These are phyloP conservation scores for Salvelinus fontinalis DNA, from an alignment of 2,113 vertebrate species.

Conservation along the genomic window DNA sequence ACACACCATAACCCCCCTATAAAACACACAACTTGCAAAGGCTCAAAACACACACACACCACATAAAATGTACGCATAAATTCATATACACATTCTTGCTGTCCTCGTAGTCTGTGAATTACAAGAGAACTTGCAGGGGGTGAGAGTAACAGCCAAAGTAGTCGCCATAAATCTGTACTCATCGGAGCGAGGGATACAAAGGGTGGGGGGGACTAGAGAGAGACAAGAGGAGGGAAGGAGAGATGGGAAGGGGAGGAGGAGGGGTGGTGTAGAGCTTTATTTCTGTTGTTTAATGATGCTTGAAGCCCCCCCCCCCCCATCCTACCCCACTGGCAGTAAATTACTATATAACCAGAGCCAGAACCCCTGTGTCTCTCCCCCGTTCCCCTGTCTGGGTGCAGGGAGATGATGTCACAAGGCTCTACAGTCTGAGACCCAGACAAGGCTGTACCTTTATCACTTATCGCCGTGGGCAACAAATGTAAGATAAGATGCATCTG, in stretches of 20 bases:
- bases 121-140: constrained; percentile 25
- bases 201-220: constrained; percentile 3
- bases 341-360: constrained; percentile 16
- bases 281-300: constrained; percentile 54
- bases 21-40: not conserved
- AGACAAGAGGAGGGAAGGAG: constrained; percentile 19
- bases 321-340: constrained; percentile 38
- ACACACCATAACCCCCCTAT: not conserved
- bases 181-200: not conserved
- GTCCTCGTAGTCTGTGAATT: constrained; percentile 22
- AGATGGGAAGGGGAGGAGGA: not conserved
- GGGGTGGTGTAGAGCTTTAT: constrained; percentile 25
- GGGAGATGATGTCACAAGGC: constrained; percentile 1
- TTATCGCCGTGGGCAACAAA: not conserved
- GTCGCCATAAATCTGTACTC: constrained; percentile 53
- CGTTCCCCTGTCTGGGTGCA: not conserved
- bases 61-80: too few relatives aligned
- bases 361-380: constrained; percentile 4
- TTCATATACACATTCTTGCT: constrained; percentile 8
- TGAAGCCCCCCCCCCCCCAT: constrained; percentile 8
- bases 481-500: constrained; percentile 39
- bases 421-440: constrained; percentile 1
- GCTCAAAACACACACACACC: too few relatives aligned
- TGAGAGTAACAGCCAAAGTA: constrained; percentile 26
- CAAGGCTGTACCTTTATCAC: too few relatives aligned